These are phyloP conservation scores for Anisognathus igniventris DNA, from an alignment of 2,797 vertebrate genomes.

Conservation along the genomic window DNA sequence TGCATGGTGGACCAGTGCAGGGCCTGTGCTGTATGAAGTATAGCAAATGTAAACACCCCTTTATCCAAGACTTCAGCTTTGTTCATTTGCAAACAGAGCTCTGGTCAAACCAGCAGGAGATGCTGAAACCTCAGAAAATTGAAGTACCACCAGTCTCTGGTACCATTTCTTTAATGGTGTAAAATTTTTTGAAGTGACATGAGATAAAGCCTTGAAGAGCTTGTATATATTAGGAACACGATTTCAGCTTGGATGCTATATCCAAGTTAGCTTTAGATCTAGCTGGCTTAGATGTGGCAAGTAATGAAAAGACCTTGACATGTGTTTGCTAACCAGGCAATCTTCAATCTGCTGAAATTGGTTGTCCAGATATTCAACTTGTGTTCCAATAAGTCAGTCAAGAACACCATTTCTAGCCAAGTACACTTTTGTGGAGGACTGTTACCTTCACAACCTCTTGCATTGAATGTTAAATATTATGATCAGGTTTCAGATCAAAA, in stretches of 20 bases:
- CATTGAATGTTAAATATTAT: not conserved
- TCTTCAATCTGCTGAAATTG: not conserved
- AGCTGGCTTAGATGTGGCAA: not conserved
- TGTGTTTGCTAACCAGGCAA: not conserved
- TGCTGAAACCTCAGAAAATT: not conserved
- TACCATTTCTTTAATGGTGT: not conserved
- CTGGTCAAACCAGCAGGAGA: not conserved
- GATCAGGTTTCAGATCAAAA: not conserved
- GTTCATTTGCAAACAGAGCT: not conserved
- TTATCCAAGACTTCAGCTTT: not conserved
- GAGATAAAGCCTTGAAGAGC: not conserved
- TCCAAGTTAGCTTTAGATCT: not conserved
- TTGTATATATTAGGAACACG: not conserved
- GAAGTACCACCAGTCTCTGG: not conserved
- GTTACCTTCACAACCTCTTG: not conserved
- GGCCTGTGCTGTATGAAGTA: not conserved
- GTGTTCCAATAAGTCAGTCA: not conserved
- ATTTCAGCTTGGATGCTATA: not conserved
- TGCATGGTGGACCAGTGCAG: not conserved
- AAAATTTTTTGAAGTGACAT: not conserved
- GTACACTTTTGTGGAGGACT: not conserved
- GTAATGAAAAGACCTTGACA: not conserved
- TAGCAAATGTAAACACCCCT: not conserved
- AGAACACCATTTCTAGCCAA: not conserved
- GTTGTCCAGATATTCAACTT: not conserved